Base-by-base conservation (phyloP, 2,113 vertebrate genomes). In the Archocentrus centrarchus region DNA sequence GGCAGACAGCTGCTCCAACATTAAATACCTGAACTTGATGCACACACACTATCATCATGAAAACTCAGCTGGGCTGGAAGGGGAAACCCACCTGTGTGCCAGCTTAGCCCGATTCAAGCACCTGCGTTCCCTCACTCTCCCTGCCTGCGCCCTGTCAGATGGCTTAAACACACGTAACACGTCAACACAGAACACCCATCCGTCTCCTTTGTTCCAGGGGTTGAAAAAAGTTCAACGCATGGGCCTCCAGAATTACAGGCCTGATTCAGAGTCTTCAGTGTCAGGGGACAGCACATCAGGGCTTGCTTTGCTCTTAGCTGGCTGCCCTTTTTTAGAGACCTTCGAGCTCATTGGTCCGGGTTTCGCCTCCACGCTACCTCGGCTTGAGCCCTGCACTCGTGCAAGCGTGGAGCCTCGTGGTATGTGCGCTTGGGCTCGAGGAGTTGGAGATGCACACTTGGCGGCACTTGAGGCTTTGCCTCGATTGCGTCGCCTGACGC, bases 261-360 rank as follows among this genome's bases (percentile, higher is more conserved):
- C 2, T 17, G 73, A 87, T 75, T 90, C 86, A 2, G 94, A 89
- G 6, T 32, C 84, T 5, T 53, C 89, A 0, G 95, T 94, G 14
- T 93, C 92, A 8, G 89, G 84, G 14, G 91, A 93, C 9, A 91
- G 92, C 88, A 95, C 93, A 0, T 96, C 96, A 0, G 96, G 96
- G 2, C 96, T 99, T 81, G 94, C 95, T 89, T 95, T 92, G 13
- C 94, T 99, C 58, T 88, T 97, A 75, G 95, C 95, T 64, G 97
- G 88, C 50, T 96, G 97, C 58, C 93, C 95, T 0, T 94, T 95
- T 66, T 91, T 99, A 91, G 96, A 97, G 75, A 96, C 95, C 55
- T 93, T 99, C 11, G 98, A 99, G 93, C 73, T 99, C 66, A 98
- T 98, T 0, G 98, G 98, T 13, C 97, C 97, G 11, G 99, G 96